A percentile compares a stretch with the other conserved stretches of the same genome.
phyloP scores from a whole-genome alignment of 2,797 vertebrate genomes.

The Pseudochirops corinnae region DNA sequence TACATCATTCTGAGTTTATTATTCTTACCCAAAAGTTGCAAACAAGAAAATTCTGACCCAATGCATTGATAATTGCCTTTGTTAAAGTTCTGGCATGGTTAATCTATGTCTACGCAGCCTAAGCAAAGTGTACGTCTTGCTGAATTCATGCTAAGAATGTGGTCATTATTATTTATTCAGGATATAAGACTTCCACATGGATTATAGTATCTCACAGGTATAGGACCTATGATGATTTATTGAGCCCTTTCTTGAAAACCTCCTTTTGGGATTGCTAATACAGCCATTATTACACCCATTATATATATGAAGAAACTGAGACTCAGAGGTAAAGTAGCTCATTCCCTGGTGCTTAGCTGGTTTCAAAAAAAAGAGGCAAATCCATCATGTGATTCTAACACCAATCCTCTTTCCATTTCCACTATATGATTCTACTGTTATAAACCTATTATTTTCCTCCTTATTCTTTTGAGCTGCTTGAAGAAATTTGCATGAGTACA shows the following conservation, averaged over 20 bases:
- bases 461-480: background rate
- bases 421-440: background rate
- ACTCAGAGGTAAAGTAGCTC: background rate
- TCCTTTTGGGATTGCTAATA: background rate
- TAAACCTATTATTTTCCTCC: background rate
- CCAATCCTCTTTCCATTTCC: background rate
- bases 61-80: background rate
- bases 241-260: background rate
- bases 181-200: background rate
- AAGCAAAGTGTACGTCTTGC: background rate
- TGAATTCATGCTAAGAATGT: background rate
- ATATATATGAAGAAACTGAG: background rate
- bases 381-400: background rate
- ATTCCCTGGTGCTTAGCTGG: background rate
- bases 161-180: background rate
- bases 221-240: background rate
- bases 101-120: background rate
- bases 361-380: background rate
- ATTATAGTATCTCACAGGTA: background rate
- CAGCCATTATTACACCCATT: background rate
- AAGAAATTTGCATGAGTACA: background rate
- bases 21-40: background rate
- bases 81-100: background rate
- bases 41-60: background rate
- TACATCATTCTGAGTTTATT: slow-evolving; percentile 3